Conservation (phyloP, 1,140 invertebrate species). For the Panagrolaimus sp. region DNA sequence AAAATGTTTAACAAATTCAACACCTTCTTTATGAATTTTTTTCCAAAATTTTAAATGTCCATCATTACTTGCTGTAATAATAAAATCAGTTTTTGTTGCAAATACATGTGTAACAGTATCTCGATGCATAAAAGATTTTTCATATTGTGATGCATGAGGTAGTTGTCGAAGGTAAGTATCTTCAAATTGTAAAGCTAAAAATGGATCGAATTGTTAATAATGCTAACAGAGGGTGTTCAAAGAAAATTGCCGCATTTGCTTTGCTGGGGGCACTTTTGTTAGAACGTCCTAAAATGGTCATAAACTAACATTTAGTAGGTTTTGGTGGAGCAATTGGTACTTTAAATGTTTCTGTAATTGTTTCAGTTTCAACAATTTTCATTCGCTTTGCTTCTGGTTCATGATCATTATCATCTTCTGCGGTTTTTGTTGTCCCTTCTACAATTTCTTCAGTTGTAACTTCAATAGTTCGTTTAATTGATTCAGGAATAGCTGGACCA, state of each 20-base stretch:
- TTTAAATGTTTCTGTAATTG: background rate
- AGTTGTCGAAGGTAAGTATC: conserved; percentile 76
- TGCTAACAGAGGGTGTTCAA: no score
- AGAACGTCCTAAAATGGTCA: no score
- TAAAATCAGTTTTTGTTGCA: conserved; percentile 84
- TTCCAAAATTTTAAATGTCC: conserved; percentile 99
- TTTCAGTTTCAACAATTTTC: background rate
- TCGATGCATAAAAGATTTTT: conserved; percentile 95
- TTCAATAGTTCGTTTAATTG: background rate
- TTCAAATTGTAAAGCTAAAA: conserved; percentile 39
- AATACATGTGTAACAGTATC: conserved; percentile 86
- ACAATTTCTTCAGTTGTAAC: background rate
- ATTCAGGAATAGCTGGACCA: background rate
- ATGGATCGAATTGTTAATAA: no score
- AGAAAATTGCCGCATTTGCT: no score
- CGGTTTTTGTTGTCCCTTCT: background rate
- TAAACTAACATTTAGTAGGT: background rate
- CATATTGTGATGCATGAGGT: conserved; percentile 85
- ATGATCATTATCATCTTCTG: no score
- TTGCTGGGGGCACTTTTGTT: no score
- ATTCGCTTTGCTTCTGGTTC: background rate
- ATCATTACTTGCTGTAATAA: conserved; percentile 89
- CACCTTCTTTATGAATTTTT: conserved; percentile 71
- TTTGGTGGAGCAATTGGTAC: background rate
- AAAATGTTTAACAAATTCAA: conserved; percentile 99